Base-by-base conservation (phyloP, 2,797 vertebrate genomes). In the Pangasius djambal region DNA sequence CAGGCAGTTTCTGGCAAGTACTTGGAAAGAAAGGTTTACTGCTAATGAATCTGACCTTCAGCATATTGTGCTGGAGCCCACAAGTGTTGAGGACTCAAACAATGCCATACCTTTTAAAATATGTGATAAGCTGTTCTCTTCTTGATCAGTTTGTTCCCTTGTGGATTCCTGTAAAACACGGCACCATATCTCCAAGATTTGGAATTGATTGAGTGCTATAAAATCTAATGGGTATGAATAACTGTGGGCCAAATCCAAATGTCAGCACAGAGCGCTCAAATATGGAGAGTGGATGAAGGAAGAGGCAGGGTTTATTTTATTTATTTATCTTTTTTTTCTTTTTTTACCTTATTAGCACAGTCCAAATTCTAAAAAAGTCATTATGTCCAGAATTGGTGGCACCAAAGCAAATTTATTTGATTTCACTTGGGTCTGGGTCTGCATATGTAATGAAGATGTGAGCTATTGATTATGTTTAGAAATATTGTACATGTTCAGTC, bases 41-140 rank as follows among this genome's bases (percentile, higher is more conserved):
- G 50, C 15, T 79, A 55, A 79, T 55, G 50, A 78, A 78, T 79
- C 77, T 79, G 50, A 79, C 77, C 77, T 34, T 55, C 50, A 79
- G n/a, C n/a, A 79, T 79, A 79, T 55, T 28, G n/a, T 20, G n/a
- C 55, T 55, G 50, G n/a, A 79, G 18, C n/a, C 3, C 77, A 55
- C 50, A 55, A 20, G 28, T 79, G 50, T 79, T 79, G n/a, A 57
- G 50, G 15, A 55, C 28, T 79, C 28, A 79, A 79, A 55, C 75
- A 78, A 52, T 78, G 48, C 13, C 8, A 55, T 9, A 31, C 6
- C 34, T 20, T 31, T 79, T 78, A 7, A 15, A 52, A 31, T 31
- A 55, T 1, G 6, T 52, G 75, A 55, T 50, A 78, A 78, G n/a
- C 28, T 52, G 28, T 52, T 31, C 74, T 77, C 13, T 48, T 75